Evolutionary conservation across 2,888 invertebrate genomes (phyloP).

Genomic region (Fragum sueziense): DNA sequence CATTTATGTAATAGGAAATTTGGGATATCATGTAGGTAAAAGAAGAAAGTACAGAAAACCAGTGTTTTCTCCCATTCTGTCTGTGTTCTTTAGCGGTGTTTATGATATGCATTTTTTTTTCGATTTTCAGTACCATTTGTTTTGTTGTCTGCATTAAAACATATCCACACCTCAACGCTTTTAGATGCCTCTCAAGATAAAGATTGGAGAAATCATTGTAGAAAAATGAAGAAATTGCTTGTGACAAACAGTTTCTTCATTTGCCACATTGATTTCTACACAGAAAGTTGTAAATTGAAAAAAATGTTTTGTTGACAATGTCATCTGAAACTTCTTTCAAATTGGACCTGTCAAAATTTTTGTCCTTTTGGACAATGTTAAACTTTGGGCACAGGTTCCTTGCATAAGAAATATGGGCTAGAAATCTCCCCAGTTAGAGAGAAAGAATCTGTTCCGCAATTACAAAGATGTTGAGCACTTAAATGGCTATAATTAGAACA

Average conservation of each 20-base stretch:
- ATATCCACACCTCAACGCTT: too few species aligned
- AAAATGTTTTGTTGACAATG: neutral
- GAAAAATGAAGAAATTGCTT: neutral
- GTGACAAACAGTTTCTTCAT: neutral
- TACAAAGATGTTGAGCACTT: neutral
- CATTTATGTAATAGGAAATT: too few species aligned
- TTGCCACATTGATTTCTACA: neutral
- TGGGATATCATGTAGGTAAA: too few species aligned
- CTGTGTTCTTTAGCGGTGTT: too few species aligned
- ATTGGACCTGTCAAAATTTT: neutral
- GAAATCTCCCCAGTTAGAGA: neutral
- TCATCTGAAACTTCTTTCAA: neutral
- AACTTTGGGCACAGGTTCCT: neutral
- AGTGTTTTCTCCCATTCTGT: too few species aligned
- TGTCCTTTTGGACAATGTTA: neutral
- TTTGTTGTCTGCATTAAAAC: too few species aligned
- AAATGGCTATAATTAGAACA: neutral
- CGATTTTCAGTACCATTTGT: too few species aligned
- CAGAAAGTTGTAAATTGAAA: neutral
- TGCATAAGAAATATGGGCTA: too few species aligned
- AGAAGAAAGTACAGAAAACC: too few species aligned
- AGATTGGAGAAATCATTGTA: neutral
- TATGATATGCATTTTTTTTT: too few species aligned
- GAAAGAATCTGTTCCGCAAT: neutral
- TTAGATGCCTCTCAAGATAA: neutral